phyloP scores from a whole-genome alignment of 64 coral and sea anemone genomes.

The Catalaphyllia jardinei region DNA sequence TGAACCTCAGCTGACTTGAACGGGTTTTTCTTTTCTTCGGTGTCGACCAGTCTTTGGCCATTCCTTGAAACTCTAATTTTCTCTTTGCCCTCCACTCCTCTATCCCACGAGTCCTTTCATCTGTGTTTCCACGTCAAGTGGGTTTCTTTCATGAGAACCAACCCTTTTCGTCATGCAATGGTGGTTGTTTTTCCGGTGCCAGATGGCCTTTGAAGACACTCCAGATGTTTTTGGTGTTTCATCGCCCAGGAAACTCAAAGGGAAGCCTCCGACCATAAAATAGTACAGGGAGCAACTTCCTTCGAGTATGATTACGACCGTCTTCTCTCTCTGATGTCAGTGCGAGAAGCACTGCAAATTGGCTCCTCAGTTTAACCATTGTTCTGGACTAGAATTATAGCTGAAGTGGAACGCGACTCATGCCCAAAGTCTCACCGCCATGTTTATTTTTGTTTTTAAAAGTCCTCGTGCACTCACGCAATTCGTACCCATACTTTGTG shows the following conservation, averaged over 20 bases:
- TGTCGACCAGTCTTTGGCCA: background rate
- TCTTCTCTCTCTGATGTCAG: background rate
- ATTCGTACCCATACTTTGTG: no score
- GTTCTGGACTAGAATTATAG: no score
- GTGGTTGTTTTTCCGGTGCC: background rate
- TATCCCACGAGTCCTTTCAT: background rate
- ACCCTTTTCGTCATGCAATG: background rate
- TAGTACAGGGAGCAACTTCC: conserved; percentile 4
- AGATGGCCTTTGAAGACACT: background rate
- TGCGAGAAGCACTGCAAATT: background rate
- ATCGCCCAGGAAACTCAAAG: background rate
- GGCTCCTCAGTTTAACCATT: background rate
- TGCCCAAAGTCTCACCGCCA: no score
- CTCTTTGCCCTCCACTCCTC: conserved; percentile 11
- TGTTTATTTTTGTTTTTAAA: no score
- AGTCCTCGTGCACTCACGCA: no score
- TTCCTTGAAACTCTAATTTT: background rate
- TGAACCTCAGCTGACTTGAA: background rate
- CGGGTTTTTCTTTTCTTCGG: background rate
- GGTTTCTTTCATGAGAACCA: conserved; percentile 14
- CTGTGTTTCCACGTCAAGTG: background rate
- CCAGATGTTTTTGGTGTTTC: conserved; percentile 1
- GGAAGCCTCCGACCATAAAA: background rate
- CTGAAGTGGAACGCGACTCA: no score
- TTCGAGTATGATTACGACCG: background rate